phyloP scores from a whole-genome alignment of 2,797 vertebrate species.

The Hipposideros larvatus region DNA sequence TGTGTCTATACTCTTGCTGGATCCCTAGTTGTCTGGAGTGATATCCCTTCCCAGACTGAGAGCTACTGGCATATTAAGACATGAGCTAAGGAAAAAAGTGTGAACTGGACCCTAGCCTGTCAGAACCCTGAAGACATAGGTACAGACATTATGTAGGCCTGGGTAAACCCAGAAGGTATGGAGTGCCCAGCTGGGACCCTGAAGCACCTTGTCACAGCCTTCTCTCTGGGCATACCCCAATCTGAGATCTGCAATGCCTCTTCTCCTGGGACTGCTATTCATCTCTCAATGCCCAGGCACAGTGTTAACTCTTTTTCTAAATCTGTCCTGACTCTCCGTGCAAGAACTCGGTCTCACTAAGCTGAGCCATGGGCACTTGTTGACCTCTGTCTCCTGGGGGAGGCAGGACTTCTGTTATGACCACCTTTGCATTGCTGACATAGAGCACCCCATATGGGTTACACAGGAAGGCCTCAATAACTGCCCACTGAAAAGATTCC shows the following conservation, averaged over 20 bases:
- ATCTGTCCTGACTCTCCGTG: neutral
- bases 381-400: neutral
- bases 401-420: neutral
- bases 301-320: neutral
- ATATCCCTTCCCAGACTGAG: neutral
- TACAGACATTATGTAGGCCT: neutral
- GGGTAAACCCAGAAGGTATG: neutral
- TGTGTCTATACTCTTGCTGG: neutral
- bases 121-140: accelerated
- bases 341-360: neutral
- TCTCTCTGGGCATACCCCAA: accelerated
- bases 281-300: neutral
- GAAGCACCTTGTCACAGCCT: neutral
- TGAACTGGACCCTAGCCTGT: neutral
- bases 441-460: too few species aligned
- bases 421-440: neutral
- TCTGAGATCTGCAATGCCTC: neutral
- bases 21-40: neutral
- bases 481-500: neutral
- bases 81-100: neutral
- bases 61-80: neutral
- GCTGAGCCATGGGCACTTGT: accelerated
- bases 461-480: neutral
- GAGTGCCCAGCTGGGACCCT: accelerated
- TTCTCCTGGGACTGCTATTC: neutral